Conservation (phyloP, 2,797 vertebrate genomes). For the Propithecus perrieri region DNA sequence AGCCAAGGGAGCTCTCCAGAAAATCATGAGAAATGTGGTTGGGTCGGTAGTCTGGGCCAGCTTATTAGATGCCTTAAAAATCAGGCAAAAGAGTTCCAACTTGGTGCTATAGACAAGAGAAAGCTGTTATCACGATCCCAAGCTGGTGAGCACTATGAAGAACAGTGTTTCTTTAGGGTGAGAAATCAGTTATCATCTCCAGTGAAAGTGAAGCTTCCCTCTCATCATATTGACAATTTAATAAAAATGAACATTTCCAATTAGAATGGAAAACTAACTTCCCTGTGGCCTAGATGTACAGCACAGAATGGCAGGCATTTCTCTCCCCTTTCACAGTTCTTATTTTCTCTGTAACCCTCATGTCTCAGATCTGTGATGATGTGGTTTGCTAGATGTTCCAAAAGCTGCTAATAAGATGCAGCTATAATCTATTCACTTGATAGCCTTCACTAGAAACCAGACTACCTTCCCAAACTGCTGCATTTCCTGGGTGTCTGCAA, state of each 20-base stretch:
- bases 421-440: slow-evolving; percentile 71
- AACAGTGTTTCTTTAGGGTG: neutral
- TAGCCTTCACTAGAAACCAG: neutral
- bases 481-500: neutral
- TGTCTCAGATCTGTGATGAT: slow-evolving; percentile 48
- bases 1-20: neutral
- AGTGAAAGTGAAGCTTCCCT: neutral
- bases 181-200: neutral
- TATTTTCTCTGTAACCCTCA: slow-evolving; percentile 37
- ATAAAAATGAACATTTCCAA: neutral
- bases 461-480: neutral
- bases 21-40: neutral
- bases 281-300: slow-evolving; percentile 52
- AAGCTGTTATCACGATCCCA: neutral
- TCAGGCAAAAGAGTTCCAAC: neutral
- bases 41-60: neutral
- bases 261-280: neutral
- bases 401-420: slow-evolving; percentile 73
- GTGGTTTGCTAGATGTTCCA: slow-evolving; percentile 65
- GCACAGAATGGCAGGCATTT: neutral
- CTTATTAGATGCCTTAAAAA: neutral
- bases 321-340: slow-evolving; percentile 55
- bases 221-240: neutral
- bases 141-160: neutral
- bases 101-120: neutral